Evolutionary conservation across 2,113 vertebrate species (phyloP), one percentile per base, ranked within the genome.

Genomic region (Cisticola juncidis): DNA sequence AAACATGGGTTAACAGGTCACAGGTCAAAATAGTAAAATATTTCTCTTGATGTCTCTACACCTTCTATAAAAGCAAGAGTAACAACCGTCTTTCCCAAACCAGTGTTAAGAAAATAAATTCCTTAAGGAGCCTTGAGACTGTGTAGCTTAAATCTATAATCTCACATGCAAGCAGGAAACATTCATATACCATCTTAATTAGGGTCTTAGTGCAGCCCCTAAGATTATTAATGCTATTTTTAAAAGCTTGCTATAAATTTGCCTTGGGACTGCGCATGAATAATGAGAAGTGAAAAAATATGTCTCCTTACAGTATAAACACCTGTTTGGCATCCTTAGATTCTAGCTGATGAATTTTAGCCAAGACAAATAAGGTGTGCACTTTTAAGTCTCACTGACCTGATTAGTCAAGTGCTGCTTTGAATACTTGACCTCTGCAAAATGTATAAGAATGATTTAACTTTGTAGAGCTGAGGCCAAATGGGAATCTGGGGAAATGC

Each of bases 211-310:
- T 65, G 80, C 62, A 91, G 35, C 71, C 84, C 66, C 81, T 87
- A 76, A 69, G 70, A 82, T 76, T 76, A 94, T 89, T 95, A 87
- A 62, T 76, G 81, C 94, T 96, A 94, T 88, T 97, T 97, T 96
- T 92, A 94, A 60, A 84, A 84, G 11, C 69, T 62, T 79, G 35
- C 58, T 76, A 35, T 76, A 89, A 85, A 95, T 90, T 85, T 94
- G 87, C 73, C 88, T 69, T 85, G 86, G 89, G 91, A 94, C 84
- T 72, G 8, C 66, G 35, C 28, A 54, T 44, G 92, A 86, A 60
- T 76, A 85, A 95, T 82, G 86, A 91, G 17, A 13, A 81, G 73
- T 22, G 22, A n/a, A 69, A 89, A 79, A 36, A 57, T 6, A 56
- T 1, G 6, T 64, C 36, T 64, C 2, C 45, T 86, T 81, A 33